Percentiles rank a stretch among this genome's conserved stretches.
phyloP scores from a whole-genome alignment of 2,888 invertebrate genomes.

The Andrena trimmerana region DNA sequence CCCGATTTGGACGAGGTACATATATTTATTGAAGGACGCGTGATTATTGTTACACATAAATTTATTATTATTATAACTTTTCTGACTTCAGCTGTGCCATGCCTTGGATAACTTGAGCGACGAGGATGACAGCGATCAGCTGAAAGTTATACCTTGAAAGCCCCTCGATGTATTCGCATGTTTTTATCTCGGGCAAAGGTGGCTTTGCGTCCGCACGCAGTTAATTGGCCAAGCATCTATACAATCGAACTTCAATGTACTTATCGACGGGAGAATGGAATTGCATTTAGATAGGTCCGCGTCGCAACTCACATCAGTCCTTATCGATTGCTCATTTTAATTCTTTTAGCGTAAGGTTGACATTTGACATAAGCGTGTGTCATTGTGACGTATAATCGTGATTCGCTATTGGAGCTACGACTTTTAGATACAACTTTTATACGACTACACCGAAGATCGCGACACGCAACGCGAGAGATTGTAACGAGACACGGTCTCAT shows the following conservation, averaged over 20 bases:
- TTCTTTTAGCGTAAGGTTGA: conserved; percentile 26
- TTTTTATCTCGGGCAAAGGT: conserved; percentile 13
- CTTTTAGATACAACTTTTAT: conserved; percentile 40
- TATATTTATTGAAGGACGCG: neutral
- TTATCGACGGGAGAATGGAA: neutral
- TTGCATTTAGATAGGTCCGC: neutral
- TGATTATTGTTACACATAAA: neutral
- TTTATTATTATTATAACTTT: neutral
- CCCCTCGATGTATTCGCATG: neutral
- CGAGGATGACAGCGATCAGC: conserved; percentile 23
- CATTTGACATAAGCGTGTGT: conserved; percentile 19
- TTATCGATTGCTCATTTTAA: neutral
- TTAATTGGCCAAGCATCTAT: conserved; percentile 12
- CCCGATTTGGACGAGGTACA: conserved; percentile 82
- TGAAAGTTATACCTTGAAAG: neutral
- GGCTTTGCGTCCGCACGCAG: neutral
- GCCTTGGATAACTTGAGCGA: conserved; percentile 79
- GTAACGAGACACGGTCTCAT: neutral
- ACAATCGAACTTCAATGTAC: conserved; percentile 7
- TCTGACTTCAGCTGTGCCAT: conserved; percentile 80
- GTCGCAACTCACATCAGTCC: no score
- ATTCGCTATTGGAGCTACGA: neutral
- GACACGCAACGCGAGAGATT: neutral
- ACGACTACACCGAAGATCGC: neutral
- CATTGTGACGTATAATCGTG: conserved; percentile 4